Base-by-base conservation (phyloP, 2,888 invertebrate genomes). In the Phragmatobia fuliginosa region DNA sequence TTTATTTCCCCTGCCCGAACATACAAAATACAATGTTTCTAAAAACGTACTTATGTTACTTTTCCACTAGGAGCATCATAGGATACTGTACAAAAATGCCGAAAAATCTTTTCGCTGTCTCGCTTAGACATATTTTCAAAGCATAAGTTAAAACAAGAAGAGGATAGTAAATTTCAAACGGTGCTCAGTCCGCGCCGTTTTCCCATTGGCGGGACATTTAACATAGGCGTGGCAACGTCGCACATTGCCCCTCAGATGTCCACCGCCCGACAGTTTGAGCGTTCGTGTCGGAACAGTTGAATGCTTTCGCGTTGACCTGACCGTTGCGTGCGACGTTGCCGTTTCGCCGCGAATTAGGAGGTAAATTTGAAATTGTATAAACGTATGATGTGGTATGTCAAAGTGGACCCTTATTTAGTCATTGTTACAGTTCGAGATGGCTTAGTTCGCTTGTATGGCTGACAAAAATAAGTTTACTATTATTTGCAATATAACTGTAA, bases 211-310 rank as follows among this genome's bases (percentile, higher is more conserved):
- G 79, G 83, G 76, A 74, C 73, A 66, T 58, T 65, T 71, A 78
- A 80, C 83, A 87, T 80, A 90, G 94, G 94, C 94, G 94, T 91
- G 92, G 91, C 89, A 81, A 82, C 88, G 83, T 79, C 86, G 87
- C 91, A 85, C 83, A 79, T 86, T 87, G 89, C 87, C 89, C 91
- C 88, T 90, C 90, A 90, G 91, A 91, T 88, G 90, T 90, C 91
- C 76, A 87, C 88, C 87, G 86, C 83, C 85, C 82, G 87, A 86
- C 93, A 94, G 94, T 93, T n/a, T 84, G 90, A 91, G 92, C 87
- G 92, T 87, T 87, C 85, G 89, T 87, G 87, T 89, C 87, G 90
- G 87, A 93, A 93, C 94, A 94, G 94, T 93, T 93, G 92, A 92
- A 94, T 93, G 91, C 92, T 91, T 91, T 90, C 90, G 88, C 83